Evolutionary conservation across 2,888 invertebrate species (phyloP).

Genomic region (Euzophera pinguis): DNA sequence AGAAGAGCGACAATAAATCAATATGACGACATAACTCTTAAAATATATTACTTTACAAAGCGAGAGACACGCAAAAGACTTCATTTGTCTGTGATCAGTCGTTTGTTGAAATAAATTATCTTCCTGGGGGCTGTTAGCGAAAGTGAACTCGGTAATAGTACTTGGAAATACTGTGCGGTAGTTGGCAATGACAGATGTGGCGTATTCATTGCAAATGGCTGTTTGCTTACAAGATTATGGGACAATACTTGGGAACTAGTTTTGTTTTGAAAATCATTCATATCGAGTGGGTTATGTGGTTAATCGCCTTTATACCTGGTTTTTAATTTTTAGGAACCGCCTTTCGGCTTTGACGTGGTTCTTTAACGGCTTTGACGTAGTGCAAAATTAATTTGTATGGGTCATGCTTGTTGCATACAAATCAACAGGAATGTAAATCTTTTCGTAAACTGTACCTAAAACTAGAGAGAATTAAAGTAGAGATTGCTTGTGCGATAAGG

Average conservation of each 20-base stretch:
- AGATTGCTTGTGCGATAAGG: too few species aligned
- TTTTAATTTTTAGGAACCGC: too few species aligned
- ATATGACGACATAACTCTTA: not conserved
- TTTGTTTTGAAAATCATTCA: too few species aligned
- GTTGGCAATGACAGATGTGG: slow-evolving; percentile 11
- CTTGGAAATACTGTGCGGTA: slow-evolving; percentile 4
- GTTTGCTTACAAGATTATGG: not conserved
- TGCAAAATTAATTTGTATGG: too few species aligned
- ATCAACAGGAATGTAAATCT: too few species aligned
- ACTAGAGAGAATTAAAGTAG: too few species aligned
- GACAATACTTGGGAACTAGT: not conserved
- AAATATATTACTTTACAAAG: slow-evolving; percentile 13
- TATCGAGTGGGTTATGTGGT: too few species aligned
- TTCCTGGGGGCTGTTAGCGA: slow-evolving; percentile 36
- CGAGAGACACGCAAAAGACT: slow-evolving; percentile 30
- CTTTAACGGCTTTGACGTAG: too few species aligned
- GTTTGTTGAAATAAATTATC: slow-evolving; percentile 38
- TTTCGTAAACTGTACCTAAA: too few species aligned
- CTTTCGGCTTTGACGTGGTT: too few species aligned
- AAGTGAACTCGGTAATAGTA: slow-evolving; percentile 27
- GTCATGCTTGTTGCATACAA: too few species aligned
- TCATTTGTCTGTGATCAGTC: slow-evolving; percentile 31
- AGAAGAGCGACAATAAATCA: not conserved
- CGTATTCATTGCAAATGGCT: slow-evolving; percentile 7
- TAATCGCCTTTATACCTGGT: too few species aligned